Percentiles rank a stretch among this genome's conserved stretches.
Conservation (phyloP, 2,113 vertebrate species). For the Ranitomeya variabilis region DNA sequence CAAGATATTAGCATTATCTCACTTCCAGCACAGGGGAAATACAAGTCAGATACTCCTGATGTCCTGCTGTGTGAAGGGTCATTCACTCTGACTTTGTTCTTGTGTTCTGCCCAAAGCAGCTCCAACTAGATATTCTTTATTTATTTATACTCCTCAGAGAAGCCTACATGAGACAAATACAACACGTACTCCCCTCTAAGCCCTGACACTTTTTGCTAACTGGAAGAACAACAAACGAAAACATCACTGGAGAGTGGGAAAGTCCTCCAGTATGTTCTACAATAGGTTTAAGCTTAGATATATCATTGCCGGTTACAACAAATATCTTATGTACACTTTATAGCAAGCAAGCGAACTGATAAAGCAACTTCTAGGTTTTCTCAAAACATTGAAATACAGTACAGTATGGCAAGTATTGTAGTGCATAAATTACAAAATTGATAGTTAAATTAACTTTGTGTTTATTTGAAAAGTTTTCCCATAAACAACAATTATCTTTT, state of each 20-base stretch:
- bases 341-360: background rate
- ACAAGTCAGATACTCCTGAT: slow-evolving; percentile 2
- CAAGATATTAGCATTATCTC: background rate
- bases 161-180: background rate
- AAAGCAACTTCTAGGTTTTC: background rate
- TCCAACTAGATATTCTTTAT: slow-evolving; percentile 29
- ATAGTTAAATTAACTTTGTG: too few species aligned
- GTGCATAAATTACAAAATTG: too few species aligned
- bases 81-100: slow-evolving; percentile 27
- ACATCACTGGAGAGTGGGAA: background rate
- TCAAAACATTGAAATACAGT: background rate
- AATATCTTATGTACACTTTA: background rate
- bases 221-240: slow-evolving; percentile 41
- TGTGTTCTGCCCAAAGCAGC: background rate
- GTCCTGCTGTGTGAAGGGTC: slow-evolving; percentile 25
- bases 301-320: background rate
- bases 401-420: too few species aligned
- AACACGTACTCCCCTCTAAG: background rate
- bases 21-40: background rate
- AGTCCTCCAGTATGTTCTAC: background rate
- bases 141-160: slow-evolving; percentile 19
- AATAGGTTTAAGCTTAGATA: background rate
- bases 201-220: background rate
- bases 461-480: too few species aligned
- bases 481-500: too few species aligned